Percentiles rank a stretch among this genome's conserved stretches.
These are phyloP conservation scores for Oscheius sp. DNA, from an alignment of 2,888 invertebrate genomes.

Conservation along the genomic window DNA sequence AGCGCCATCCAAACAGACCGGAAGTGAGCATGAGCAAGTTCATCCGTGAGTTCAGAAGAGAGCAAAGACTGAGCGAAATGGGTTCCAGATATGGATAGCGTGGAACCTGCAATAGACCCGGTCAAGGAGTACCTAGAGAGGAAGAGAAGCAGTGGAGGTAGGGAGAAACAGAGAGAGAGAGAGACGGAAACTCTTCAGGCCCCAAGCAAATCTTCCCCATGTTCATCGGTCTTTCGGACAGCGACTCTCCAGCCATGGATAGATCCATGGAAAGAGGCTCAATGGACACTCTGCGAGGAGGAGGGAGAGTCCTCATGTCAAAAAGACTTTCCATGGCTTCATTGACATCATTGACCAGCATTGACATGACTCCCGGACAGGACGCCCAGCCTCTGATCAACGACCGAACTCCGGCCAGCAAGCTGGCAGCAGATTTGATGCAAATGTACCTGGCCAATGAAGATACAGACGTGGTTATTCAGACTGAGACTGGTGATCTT, in stretches of 20 bases:
- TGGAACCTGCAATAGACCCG: slow-evolving; percentile 25
- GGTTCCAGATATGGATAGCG: slow-evolving; percentile 44
- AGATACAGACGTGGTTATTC: slow-evolving; percentile 84
- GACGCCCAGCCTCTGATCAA: slow-evolving; percentile 31
- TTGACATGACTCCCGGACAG: slow-evolving; percentile 60
- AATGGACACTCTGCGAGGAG: slow-evolving; percentile 17
- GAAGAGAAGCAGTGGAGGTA: slow-evolving; percentile 44
- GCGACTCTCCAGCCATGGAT: slow-evolving; percentile 33
- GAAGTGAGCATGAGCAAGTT: slow-evolving; percentile 53
- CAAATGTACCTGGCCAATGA: slow-evolving; percentile 92
- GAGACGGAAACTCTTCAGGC: slow-evolving; percentile 12
- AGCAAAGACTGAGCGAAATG: too few relatives aligned
- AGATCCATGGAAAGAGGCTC: slow-evolving; percentile 17
- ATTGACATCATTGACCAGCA: slow-evolving; percentile 68
- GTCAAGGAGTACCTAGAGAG: slow-evolving; percentile 41
- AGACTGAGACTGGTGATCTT: slow-evolving; percentile 86
- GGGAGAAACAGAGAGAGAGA: background rate
- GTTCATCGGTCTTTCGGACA: slow-evolving; percentile 66
- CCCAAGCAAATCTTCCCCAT: slow-evolving; percentile 65
- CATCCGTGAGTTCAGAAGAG: slow-evolving; percentile 43
- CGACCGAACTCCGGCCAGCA: slow-evolving; percentile 76
- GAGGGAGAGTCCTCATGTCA: slow-evolving; percentile 51
- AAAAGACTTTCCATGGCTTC: slow-evolving; percentile 68
- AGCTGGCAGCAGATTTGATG: slow-evolving; percentile 87
- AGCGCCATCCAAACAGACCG: slow-evolving; percentile 10